Percentiles rank a stretch among this genome's conserved stretches.
Evolutionary conservation across 2,113 vertebrate genomes (phyloP).

Genomic region (Apodemus speciosus): DNA sequence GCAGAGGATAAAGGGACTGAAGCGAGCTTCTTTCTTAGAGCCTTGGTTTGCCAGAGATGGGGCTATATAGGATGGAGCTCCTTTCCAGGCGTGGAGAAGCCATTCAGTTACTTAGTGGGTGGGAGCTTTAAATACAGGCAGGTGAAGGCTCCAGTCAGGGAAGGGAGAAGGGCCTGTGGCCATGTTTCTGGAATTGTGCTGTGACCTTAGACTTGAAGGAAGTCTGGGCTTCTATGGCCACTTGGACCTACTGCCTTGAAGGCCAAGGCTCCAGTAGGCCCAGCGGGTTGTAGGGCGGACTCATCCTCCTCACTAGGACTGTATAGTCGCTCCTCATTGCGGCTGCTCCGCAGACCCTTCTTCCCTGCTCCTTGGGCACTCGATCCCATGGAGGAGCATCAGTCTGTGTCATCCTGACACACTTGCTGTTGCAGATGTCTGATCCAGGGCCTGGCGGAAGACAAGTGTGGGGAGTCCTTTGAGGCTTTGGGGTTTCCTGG

Average conservation of each 20-base stretch:
- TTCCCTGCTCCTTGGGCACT: neutral
- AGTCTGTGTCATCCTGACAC: neutral
- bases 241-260: neutral
- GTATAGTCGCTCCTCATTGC: neutral
- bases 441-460: neutral
- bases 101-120: neutral
- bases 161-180: neutral
- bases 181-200: conserved; percentile 8
- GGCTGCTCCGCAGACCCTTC: neutral
- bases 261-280: neutral
- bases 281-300: neutral
- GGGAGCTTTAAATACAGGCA: neutral
- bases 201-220: neutral
- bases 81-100: conserved; percentile 23
- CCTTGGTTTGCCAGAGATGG: neutral
- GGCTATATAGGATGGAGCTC: neutral
- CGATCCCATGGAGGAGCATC: neutral
- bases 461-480: neutral
- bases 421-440: neutral
- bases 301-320: neutral
- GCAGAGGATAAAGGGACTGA: neutral
- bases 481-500: neutral
- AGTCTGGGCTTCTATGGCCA: neutral
- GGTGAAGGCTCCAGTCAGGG: neutral
- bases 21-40: conserved; percentile 23